Conservation (phyloP, 2,888 invertebrate genomes). For the Notocelia uddmanniana region DNA sequence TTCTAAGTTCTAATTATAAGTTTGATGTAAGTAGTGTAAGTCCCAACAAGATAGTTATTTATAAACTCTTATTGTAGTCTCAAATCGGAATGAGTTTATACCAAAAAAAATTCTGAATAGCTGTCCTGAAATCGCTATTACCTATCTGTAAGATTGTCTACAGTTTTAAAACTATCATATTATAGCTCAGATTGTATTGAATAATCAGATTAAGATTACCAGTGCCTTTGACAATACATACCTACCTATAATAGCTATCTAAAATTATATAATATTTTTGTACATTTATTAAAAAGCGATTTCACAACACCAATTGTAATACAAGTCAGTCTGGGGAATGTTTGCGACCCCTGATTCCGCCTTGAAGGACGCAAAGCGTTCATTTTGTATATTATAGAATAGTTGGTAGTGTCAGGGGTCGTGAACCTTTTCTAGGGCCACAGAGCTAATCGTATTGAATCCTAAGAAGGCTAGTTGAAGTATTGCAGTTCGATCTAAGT, state of each 20-base stretch:
- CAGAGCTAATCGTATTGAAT: constrained; percentile 60
- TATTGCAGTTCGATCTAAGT: constrained; percentile 70
- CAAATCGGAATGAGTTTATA: constrained; percentile 72
- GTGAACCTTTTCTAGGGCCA: constrained; percentile 54
- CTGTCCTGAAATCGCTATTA: constrained; percentile 68
- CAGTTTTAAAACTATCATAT: constrained; percentile 56
- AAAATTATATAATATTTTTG: constrained; percentile 76
- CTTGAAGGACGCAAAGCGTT: constrained; percentile 44
- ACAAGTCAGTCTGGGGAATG: constrained; percentile 49
- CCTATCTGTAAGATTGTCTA: constrained; percentile 58
- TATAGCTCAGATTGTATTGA: constrained; percentile 65
- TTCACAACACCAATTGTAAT: constrained; percentile 62
- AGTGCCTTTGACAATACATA: constrained; percentile 85
- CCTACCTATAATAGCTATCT: constrained; percentile 78
- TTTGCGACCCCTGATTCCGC: constrained; percentile 23
- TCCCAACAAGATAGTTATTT: constrained; percentile 81
- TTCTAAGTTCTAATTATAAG: constrained; percentile 74
- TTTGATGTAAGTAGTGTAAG: constrained; percentile 76
- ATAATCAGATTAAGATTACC: constrained; percentile 74
- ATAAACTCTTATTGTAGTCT: constrained; percentile 76
- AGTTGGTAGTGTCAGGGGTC: constrained; percentile 49
- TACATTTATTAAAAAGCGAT: constrained; percentile 75
- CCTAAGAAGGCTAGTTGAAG: constrained; percentile 72
- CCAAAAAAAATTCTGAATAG: constrained; percentile 72
- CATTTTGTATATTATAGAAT: constrained; percentile 40